Evolutionary conservation across 2,888 invertebrate genomes (phyloP).

Genomic region (Meganola albula): DNA sequence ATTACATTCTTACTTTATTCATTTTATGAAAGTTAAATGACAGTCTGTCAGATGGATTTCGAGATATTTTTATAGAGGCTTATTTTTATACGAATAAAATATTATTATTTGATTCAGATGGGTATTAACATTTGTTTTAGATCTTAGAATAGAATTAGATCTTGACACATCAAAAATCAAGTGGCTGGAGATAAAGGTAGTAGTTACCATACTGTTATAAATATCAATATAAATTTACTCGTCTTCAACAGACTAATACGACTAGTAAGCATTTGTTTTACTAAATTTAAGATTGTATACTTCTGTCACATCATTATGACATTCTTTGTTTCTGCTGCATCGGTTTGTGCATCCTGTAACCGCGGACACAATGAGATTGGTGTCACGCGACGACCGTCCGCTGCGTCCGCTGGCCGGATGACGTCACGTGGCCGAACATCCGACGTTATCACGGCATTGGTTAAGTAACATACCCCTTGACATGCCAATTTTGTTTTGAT

Average conservation of each 20-base stretch:
- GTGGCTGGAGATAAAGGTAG: too few species aligned
- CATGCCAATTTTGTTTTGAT: constrained; percentile 16
- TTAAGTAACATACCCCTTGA: constrained; percentile 24
- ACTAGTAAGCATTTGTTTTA: too few species aligned
- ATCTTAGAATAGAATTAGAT: too few species aligned
- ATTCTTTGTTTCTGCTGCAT: constrained; percentile 26
- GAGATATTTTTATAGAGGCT: too few species aligned
- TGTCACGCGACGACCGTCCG: constrained; percentile 50
- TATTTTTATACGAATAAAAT: too few species aligned
- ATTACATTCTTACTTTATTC: constrained; percentile 5
- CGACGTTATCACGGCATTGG: constrained; percentile 49
- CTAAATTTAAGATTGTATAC: too few species aligned
- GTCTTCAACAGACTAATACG: too few species aligned
- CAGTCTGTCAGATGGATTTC: constrained; percentile 6
- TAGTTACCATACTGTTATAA: neutral
- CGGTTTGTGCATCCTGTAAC: constrained; percentile 24
- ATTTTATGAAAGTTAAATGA: constrained; percentile 8
- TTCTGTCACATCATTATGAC: too few species aligned
- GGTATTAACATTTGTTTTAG: too few species aligned
- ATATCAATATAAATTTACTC: neutral
- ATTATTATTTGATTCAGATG: too few species aligned
- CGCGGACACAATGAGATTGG: constrained; percentile 41
- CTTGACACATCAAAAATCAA: too few species aligned
- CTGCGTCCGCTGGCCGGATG: constrained; percentile 52
- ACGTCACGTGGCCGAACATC: constrained; percentile 47